Percentiles rank a stretch among this genome's conserved stretches.
These are phyloP conservation scores for Diploscapter pachys DNA, from an alignment of 1,140 invertebrate species.

Conservation along the genomic window DNA sequence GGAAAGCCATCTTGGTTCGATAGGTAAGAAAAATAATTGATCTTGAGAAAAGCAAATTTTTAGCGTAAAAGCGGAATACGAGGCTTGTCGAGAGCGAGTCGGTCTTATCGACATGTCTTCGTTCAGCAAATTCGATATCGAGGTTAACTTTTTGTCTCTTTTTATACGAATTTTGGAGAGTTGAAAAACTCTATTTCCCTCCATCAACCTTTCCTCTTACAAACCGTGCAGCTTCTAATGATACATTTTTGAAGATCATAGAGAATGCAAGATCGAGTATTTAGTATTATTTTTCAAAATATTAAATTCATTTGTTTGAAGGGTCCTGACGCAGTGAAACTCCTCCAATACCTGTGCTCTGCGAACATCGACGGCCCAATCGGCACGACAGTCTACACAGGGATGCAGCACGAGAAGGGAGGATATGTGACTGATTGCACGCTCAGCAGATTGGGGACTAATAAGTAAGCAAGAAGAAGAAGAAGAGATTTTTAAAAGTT, in stretches of 20 bases:
- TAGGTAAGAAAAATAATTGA: constrained; percentile 37
- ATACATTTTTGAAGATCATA: no score
- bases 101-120: constrained; percentile 94
- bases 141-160: constrained; percentile 61
- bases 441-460: constrained; percentile 77
- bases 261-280: no score
- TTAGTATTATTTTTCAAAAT: constrained; percentile 4
- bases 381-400: constrained; percentile 91
- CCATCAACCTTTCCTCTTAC: no score
- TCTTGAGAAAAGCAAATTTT: background rate
- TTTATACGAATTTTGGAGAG: no score
- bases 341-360: constrained; percentile 88
- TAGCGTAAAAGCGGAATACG: constrained; percentile 79
- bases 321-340: constrained; percentile 80
- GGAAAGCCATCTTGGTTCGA: constrained; percentile 90
- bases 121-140: constrained; percentile 93
- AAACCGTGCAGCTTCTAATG: no score
- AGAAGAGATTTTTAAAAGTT: background rate
- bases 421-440: constrained; percentile 99
- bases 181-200: no score
- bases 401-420: constrained; percentile 90
- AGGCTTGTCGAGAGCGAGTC: constrained; percentile 84
- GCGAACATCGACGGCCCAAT: constrained; percentile 92
- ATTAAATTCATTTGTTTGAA: constrained; percentile 65
- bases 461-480: constrained; percentile 72